Conservation (phyloP, 2,797 vertebrate genomes). For the Lutjanus argentimaculatus region DNA sequence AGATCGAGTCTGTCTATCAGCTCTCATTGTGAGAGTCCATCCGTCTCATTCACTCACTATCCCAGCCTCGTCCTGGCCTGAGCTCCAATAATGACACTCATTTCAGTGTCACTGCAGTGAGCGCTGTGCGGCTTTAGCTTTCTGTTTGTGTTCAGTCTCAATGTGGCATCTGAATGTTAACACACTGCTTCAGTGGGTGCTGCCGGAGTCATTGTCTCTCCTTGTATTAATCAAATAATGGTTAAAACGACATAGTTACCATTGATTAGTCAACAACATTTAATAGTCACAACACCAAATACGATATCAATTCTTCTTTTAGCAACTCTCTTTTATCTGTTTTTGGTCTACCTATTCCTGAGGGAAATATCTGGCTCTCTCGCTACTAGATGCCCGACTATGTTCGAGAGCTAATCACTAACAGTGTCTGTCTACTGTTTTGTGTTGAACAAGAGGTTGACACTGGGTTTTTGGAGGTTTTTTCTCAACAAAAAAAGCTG, state of each 20-base stretch:
- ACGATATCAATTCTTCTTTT: too few relatives aligned
- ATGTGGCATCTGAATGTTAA: slow-evolving; percentile 29
- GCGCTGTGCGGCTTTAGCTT: slow-evolving; percentile 21
- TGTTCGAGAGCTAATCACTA: neutral
- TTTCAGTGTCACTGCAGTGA: slow-evolving; percentile 17
- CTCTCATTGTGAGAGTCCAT: slow-evolving; percentile 37
- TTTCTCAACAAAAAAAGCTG: neutral
- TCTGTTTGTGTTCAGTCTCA: slow-evolving; percentile 11
- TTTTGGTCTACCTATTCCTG: neutral
- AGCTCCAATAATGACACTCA: slow-evolving; percentile 24
- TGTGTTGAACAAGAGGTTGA: too few relatives aligned
- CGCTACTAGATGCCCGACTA: neutral
- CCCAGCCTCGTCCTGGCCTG: slow-evolving; percentile 7
- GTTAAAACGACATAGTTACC: neutral
- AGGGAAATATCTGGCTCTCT: neutral
- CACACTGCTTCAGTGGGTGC: slow-evolving; percentile 23
- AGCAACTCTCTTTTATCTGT: neutral
- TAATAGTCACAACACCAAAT: too few relatives aligned
- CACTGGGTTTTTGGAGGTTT: neutral
- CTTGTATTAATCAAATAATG: neutral
- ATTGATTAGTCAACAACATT: neutral
- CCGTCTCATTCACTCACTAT: slow-evolving; percentile 30
- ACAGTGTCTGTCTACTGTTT: neutral
- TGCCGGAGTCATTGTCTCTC: neutral
- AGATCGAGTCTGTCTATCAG: slow-evolving; percentile 36